A percentile compares a stretch with the other conserved stretches of the same genome.
These are phyloP conservation scores for Tholera decimalis DNA, from an alignment of 2,888 invertebrate species.

Conservation along the genomic window DNA sequence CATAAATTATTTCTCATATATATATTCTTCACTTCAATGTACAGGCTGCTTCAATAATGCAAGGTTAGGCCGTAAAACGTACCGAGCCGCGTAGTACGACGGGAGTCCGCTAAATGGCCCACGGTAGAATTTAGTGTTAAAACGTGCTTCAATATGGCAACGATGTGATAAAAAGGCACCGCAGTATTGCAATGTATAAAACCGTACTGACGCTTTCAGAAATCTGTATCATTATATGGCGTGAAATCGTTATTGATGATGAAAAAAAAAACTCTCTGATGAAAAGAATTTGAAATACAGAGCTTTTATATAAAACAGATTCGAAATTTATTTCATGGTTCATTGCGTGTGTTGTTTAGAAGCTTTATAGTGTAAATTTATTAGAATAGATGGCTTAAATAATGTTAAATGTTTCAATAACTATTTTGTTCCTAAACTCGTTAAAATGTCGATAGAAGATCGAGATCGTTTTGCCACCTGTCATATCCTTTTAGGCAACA, in stretches of 20 bases:
- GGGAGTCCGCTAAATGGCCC: constrained; percentile 85
- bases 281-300: constrained; percentile 33
- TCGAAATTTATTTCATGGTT: constrained; percentile 28
- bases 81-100: constrained; percentile 72
- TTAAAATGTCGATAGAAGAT: background rate
- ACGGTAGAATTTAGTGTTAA: constrained; percentile 83
- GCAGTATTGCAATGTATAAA: constrained; percentile 76
- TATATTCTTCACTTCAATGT: constrained; percentile 78
- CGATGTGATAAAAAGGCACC: constrained; percentile 84
- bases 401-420: background rate
- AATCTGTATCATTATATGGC: constrained; percentile 61
- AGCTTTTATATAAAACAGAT: constrained; percentile 20
- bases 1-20: constrained; percentile 76
- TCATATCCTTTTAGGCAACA: background rate
- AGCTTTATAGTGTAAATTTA: background rate
- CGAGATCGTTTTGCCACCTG: background rate
- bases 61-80: constrained; percentile 82
- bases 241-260: constrained; percentile 56
- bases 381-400: background rate
- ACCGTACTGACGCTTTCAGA: constrained; percentile 58
- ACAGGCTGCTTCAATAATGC: constrained; percentile 84
- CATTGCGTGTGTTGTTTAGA: constrained; percentile 5
- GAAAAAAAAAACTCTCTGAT: constrained; percentile 39
- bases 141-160: constrained; percentile 85
- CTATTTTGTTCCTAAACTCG: too few species aligned